phyloP scores from a whole-genome alignment of 2,113 vertebrate genomes.

The Phaethornis superciliosus region DNA sequence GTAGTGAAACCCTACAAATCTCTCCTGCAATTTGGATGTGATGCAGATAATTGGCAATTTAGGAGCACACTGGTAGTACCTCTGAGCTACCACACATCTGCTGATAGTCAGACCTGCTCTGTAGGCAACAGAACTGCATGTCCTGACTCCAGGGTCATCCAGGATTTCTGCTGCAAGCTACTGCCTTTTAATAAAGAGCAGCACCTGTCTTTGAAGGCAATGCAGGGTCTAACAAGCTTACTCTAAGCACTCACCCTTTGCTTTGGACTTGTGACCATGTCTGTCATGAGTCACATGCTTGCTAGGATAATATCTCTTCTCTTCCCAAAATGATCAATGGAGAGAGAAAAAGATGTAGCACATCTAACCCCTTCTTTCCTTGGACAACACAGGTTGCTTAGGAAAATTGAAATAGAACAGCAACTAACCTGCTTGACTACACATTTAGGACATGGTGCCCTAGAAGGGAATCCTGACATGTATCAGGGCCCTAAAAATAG shows the following conservation, averaged over 20 bases:
- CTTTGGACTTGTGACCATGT: background rate
- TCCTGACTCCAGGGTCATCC: background rate
- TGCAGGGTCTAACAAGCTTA: background rate
- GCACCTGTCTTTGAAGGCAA: background rate
- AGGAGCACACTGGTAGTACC: rapidly evolving
- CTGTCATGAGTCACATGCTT: background rate
- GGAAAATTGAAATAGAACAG: background rate
- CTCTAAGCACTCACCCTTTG: background rate
- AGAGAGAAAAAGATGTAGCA: background rate
- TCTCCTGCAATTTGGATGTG: background rate
- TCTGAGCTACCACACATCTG: background rate
- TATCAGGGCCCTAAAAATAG: background rate
- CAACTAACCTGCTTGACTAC: background rate
- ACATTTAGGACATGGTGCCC: rapidly evolving
- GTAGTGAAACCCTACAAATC: background rate
- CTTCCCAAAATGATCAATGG: background rate
- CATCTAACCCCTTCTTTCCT: background rate
- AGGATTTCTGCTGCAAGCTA: background rate
- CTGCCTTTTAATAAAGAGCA: background rate
- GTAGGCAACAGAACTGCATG: rapidly evolving
- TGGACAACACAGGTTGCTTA: background rate
- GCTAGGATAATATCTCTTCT: background rate
- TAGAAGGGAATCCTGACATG: background rate
- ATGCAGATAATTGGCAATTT: background rate
- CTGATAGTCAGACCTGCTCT: background rate